A percentile compares a stretch with the other conserved stretches of the same genome.
phyloP scores from a whole-genome alignment of 2,888 invertebrate genomes.

The Macrophya annulata region DNA sequence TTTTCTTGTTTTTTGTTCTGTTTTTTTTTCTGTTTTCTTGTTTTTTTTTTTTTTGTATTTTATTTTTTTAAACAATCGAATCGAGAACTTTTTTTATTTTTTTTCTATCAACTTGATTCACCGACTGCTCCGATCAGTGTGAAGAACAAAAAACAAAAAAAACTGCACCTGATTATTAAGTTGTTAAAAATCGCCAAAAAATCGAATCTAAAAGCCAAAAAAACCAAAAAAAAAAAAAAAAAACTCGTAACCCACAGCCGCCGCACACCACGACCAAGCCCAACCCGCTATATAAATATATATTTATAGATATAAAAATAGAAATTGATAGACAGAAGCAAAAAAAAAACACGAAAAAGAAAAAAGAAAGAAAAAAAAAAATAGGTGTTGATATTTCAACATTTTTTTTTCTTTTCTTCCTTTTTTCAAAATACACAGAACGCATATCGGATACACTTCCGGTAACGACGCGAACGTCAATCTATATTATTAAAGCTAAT shows the following conservation, averaged over 20 bases:
- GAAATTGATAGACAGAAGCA: neutral
- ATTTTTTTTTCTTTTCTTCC: neutral
- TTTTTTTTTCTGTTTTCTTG: neutral
- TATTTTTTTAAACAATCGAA: neutral
- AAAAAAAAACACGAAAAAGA: neutral
- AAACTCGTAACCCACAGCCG: constrained; percentile 69
- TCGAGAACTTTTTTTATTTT: neutral
- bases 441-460: neutral
- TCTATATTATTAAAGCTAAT: neutral
- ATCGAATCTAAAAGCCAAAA: neutral
- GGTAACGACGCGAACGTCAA: neutral
- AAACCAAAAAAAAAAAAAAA: neutral
- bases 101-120: neutral
- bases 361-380: neutral
- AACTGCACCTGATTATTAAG: neutral
- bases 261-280: constrained; percentile 78
- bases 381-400: neutral
- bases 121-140: constrained; percentile 11
- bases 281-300: constrained; percentile 5
- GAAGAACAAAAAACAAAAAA: neutral
- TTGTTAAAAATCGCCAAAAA: neutral
- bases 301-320: neutral
- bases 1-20: neutral
- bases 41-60: neutral
- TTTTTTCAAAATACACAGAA: neutral